These are phyloP conservation scores for Tauraco erythrolophus DNA, from an alignment of 2,113 vertebrate genomes.

Conservation along the genomic window DNA sequence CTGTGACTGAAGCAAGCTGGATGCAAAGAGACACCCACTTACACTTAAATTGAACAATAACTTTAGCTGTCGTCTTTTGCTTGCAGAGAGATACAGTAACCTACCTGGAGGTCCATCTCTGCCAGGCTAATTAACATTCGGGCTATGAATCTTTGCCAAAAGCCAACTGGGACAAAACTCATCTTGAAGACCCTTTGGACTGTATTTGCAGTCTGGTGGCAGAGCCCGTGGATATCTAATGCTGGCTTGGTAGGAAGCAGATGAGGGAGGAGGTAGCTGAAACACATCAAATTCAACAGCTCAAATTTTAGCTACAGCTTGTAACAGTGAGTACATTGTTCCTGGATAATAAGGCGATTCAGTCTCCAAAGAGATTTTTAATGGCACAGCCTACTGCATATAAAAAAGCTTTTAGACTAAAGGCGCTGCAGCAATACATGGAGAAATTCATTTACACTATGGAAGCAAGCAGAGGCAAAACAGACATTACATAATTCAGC, in stretches of 20 bases:
- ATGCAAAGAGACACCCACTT: not conserved
- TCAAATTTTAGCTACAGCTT: slow-evolving; percentile 4
- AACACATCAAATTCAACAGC: slow-evolving; percentile 35
- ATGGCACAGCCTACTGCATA: slow-evolving; percentile 44
- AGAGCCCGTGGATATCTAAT: slow-evolving; percentile 88
- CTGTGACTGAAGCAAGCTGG: not conserved
- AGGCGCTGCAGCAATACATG: slow-evolving; percentile 11
- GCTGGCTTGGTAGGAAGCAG: slow-evolving; percentile 94
- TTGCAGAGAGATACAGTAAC: not conserved
- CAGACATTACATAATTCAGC: slow-evolving; percentile 60
- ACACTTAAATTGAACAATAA: not conserved
- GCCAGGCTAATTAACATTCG: slow-evolving; percentile 96
- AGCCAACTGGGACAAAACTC: slow-evolving; percentile 96
- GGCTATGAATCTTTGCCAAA: slow-evolving; percentile 97
- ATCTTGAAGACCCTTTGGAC: slow-evolving; percentile 96
- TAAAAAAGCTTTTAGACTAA: slow-evolving; percentile 59
- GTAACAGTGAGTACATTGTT: slow-evolving; percentile 40
- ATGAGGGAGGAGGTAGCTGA: slow-evolving; percentile 94
- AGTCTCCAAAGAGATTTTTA: slow-evolving; percentile 46
- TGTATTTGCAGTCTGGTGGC: slow-evolving; percentile 84
- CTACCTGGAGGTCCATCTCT: slow-evolving; percentile 96
- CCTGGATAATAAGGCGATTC: slow-evolving; percentile 7
- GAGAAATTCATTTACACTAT: slow-evolving; percentile 45
- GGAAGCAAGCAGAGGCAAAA: slow-evolving; percentile 50
- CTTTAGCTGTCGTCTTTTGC: not conserved